phyloP scores from a whole-genome alignment of 2,113 vertebrate genomes.

The Bos indicus region DNA sequence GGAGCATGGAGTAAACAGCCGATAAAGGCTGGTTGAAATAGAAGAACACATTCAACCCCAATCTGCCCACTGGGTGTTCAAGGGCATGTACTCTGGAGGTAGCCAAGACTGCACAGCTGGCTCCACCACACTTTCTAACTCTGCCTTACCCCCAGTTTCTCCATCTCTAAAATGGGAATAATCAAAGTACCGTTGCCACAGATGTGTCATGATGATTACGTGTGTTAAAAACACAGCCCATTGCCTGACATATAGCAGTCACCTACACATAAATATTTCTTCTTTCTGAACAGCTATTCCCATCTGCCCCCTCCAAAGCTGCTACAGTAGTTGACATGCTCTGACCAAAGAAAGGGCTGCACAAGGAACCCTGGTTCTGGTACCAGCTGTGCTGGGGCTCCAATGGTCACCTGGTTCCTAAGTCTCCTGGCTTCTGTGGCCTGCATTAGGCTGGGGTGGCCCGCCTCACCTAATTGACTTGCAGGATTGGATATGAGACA shows the following conservation, averaged over 20 bases:
- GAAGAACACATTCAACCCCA: background rate
- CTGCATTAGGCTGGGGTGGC: background rate
- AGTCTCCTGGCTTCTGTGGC: background rate
- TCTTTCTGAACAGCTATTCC: background rate
- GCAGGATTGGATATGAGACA: background rate
- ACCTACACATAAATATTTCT: too few relatives aligned
- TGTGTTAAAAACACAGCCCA: background rate
- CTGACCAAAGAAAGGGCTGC: background rate
- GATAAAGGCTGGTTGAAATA: background rate
- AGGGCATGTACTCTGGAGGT: too few relatives aligned
- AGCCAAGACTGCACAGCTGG: background rate
- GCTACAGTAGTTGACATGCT: accelerated
- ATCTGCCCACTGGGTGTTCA: background rate
- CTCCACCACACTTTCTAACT: background rate
- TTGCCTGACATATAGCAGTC: accelerated
- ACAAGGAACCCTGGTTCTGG: accelerated
- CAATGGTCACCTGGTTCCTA: accelerated
- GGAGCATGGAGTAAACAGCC: too few relatives aligned
- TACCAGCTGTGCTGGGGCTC: background rate
- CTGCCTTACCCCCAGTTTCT: background rate
- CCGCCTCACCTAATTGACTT: too few relatives aligned
- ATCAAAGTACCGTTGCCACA: background rate
- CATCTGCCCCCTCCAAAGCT: background rate
- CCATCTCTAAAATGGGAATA: background rate
- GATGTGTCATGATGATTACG: accelerated